These are phyloP conservation scores for Onychomys torridus DNA, from an alignment of 2,797 vertebrate genomes.

Conservation along the genomic window DNA sequence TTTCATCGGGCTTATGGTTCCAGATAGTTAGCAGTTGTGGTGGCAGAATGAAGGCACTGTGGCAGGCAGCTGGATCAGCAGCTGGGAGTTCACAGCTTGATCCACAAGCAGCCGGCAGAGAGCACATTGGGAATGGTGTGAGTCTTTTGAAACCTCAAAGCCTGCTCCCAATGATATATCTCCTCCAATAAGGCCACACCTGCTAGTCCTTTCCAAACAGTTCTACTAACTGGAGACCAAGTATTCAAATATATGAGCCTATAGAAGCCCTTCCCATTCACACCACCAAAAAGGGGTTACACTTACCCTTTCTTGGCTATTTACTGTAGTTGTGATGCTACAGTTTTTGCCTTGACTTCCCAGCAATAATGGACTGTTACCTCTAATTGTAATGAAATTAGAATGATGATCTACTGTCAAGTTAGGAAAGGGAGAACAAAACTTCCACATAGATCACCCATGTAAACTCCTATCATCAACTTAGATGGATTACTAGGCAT, in stretches of 20 bases:
- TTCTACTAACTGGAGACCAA: background rate
- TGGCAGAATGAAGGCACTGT: background rate
- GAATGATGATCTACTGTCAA: slow-evolving; percentile 76
- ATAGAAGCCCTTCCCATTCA: background rate
- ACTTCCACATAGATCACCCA: slow-evolving; percentile 89
- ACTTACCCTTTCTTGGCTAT: background rate
- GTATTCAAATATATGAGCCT: background rate
- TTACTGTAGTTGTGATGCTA: background rate
- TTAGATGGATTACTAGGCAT: slow-evolving; percentile 88
- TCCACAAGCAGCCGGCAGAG: background rate
- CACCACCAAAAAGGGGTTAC: background rate
- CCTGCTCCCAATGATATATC: background rate
- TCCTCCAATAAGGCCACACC: background rate
- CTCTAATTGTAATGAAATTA: background rate
- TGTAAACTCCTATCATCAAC: slow-evolving; percentile 89
- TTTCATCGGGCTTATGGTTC: background rate
- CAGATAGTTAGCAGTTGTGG: background rate
- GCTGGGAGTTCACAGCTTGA: background rate
- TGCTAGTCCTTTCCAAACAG: background rate
- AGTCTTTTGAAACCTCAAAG: background rate
- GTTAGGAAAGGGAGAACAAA: slow-evolving; percentile 76
- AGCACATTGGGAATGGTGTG: background rate
- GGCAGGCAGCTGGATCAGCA: background rate
- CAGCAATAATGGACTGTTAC: background rate
- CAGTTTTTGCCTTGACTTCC: background rate